A percentile compares a stretch with the other conserved stretches of the same genome.
These are phyloP conservation scores for Sebastolobus altivelis DNA, from an alignment of 2,797 vertebrate species.

Conservation along the genomic window DNA sequence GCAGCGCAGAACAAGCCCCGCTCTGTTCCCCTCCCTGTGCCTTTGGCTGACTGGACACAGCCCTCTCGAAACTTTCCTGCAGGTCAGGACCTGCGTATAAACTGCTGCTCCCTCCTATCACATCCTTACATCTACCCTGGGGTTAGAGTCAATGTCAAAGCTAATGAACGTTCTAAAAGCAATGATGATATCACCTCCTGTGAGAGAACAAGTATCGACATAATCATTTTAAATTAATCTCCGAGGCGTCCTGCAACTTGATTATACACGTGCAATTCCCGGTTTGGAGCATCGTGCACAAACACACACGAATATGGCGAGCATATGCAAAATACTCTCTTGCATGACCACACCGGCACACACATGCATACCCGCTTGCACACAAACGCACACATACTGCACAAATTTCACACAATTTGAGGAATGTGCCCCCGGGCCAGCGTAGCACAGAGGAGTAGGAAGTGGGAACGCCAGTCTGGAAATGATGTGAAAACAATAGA, in stretches of 20 bases:
- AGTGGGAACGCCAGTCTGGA: constrained; percentile 78
- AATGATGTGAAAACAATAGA: constrained; percentile 82
- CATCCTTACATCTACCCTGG: constrained; percentile 41
- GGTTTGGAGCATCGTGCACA: background rate
- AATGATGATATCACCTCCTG: constrained; percentile 27
- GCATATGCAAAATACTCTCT: background rate
- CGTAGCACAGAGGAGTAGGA: constrained; percentile 71
- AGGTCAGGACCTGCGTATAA: constrained; percentile 44
- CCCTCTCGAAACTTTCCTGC: constrained; percentile 51
- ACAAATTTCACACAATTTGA: constrained; percentile 60
- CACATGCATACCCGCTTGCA: constrained; percentile 31
- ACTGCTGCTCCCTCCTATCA: constrained; percentile 39
- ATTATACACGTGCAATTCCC: background rate
- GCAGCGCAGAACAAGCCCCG: constrained; percentile 58
- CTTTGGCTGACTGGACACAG: constrained; percentile 34
- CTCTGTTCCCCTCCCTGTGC: constrained; percentile 62
- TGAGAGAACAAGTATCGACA: constrained; percentile 6
- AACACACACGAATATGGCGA: constrained; percentile 5
- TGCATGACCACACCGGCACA: constrained; percentile 12
- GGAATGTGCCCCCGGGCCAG: constrained; percentile 73
- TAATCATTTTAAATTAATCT: constrained; percentile 30
- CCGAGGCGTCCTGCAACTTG: constrained; percentile 5
- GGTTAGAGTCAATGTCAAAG: constrained; percentile 49
- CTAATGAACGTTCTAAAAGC: constrained; percentile 51
- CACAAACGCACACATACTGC: constrained; percentile 28